These are phyloP conservation scores for Geothlypis trichas DNA, from an alignment of 2,113 vertebrate genomes.

Conservation along the genomic window DNA sequence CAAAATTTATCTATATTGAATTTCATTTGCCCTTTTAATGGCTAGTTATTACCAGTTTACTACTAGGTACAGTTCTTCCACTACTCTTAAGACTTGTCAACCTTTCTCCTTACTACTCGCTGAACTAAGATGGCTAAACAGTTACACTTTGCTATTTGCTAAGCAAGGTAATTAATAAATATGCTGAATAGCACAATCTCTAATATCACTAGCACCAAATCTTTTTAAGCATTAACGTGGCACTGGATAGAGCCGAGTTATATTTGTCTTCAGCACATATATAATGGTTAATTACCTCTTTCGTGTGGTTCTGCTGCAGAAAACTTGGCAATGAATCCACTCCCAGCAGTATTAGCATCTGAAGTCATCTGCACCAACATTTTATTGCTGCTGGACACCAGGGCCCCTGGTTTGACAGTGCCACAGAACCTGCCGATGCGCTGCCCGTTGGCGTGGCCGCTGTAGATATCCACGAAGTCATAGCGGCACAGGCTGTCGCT, in stretches of 20 bases:
- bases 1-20: background rate
- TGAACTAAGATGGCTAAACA: background rate
- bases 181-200: background rate
- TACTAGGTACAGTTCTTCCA: background rate
- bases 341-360: conserved; percentile 95
- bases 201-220: background rate
- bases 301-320: conserved; percentile 89
- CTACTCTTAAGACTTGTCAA: background rate
- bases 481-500: conserved; percentile 93
- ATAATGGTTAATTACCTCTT: conserved; percentile 79
- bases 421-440: conserved; percentile 95
- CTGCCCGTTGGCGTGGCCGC: conserved; percentile 83
- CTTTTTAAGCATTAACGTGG: background rate
- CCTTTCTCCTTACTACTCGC: background rate
- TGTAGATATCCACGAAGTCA: conserved; percentile 95
- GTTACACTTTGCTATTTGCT: background rate
- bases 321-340: conserved; percentile 92
- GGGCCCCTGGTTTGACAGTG: conserved; percentile 88
- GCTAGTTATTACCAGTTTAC: background rate
- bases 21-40: background rate
- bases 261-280: background rate
- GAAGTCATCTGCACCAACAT: conserved; percentile 98
- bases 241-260: background rate
- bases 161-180: background rate
- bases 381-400: conserved; percentile 92